phyloP scores from a whole-genome alignment of 2,888 invertebrate species.

The Oconnorella tubifera region DNA sequence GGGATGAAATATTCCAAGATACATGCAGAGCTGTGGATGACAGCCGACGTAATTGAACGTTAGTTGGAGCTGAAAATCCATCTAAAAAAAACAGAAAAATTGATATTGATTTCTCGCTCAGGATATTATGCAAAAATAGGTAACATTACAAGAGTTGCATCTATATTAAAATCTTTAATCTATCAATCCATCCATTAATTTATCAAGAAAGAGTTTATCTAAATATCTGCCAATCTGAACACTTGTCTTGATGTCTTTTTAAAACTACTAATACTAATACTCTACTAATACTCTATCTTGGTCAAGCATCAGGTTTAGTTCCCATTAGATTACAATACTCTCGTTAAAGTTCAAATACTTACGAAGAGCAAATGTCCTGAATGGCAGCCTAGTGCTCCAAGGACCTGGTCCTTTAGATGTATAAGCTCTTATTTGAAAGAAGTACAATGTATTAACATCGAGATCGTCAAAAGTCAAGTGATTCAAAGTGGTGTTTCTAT shows the following conservation, averaged over 20 bases:
- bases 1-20: constrained; percentile 61
- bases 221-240: no score
- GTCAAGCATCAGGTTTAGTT: no score
- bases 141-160: not conserved
- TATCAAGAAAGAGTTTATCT: not conserved
- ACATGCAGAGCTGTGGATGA: constrained; percentile 87
- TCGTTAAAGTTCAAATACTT: constrained; percentile 11
- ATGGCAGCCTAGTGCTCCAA: constrained; percentile 76
- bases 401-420: constrained; percentile 88
- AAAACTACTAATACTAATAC: no score
- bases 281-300: no score
- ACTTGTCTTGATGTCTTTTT: no score
- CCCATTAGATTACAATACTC: not conserved
- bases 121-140: not conserved
- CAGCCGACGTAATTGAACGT: constrained; percentile 86
- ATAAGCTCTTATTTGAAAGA: constrained; percentile 84
- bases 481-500: constrained; percentile 49
- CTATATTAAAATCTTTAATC: not conserved
- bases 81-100: constrained; percentile 11
- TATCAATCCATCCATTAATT: not conserved
- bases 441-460: constrained; percentile 89
- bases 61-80: constrained; percentile 81
- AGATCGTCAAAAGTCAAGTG: constrained; percentile 58
- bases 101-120: not conserved
- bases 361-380: constrained; percentile 42